Base-by-base conservation (phyloP, 2,797 vertebrate species). In the Enteromius thamalakanensis region DNA sequence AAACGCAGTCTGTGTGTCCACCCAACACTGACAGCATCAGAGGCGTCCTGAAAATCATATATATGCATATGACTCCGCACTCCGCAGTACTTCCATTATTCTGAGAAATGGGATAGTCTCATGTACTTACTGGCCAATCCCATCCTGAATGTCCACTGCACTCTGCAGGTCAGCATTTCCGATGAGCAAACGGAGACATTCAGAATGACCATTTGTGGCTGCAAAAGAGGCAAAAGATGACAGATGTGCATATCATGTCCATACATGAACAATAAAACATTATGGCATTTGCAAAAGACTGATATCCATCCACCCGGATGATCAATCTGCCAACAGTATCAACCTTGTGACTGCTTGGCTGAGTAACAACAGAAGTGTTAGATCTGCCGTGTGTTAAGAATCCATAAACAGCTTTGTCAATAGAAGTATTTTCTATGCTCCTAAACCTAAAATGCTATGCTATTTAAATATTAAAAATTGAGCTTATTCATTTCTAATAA, bases 131-230 rank as follows among this genome's bases (percentile, higher is more conserved):
- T 99, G 98, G 91, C 97, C 98, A 87, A 96, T 97, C 87, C 98
- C 98, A 90, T 99, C 98, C 90, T 97, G 96, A 95, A 99, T 97
- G 88, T 99, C 98, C 78, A 98, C 97, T 80, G 97, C 97, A 88
- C 97, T 97, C 90, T 97, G 96, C 86, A 97, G 95, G 90, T 99
- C 98, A 88, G 97, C 95, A 92, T 99, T 98, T 94, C 98, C 97
- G 90, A 99, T 97, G 88, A 99, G 93, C 26, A 99, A 94, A 88
- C 98, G 95, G 91, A 99, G 96, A 92, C 98, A 99, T 91, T 99
- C 98, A 12, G 97, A 98, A 90, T 99, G 97, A 90, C 98, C 98
- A 84, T 99, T 99, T 42, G 97, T 98, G 91, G 98, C 98, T 99
- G 87, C 49, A 74, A 42, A 42, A 42, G 40, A 71, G 26, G 72